phyloP scores from a whole-genome alignment of 2,113 vertebrate genomes.

The Prinia subflava region DNA sequence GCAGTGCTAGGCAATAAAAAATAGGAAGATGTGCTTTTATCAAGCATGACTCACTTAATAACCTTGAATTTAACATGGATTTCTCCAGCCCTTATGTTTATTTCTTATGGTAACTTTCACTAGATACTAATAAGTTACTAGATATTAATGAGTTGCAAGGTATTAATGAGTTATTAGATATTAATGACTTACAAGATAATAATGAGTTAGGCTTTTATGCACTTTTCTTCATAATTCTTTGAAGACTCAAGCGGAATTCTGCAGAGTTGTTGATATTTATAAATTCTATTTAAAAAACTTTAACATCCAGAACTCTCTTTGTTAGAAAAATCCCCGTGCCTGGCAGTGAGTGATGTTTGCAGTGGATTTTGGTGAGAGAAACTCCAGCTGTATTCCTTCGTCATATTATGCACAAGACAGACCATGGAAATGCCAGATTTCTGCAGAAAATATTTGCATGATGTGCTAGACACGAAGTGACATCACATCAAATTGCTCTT shows the following conservation, averaged over 20 bases:
- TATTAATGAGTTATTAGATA: not conserved
- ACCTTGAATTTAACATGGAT: conserved; percentile 1
- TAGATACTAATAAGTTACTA: not conserved
- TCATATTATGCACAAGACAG: not conserved
- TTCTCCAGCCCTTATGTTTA: not conserved
- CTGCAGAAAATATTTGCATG: not conserved
- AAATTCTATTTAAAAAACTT: not conserved
- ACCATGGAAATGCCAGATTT: not conserved
- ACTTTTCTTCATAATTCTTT: not conserved
- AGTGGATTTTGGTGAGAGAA: not conserved
- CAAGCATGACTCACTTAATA: not conserved
- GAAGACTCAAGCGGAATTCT: not conserved
- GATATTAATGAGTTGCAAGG: not conserved
- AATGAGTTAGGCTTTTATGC: not conserved
- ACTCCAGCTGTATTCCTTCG: not conserved
- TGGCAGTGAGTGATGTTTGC: not conserved
- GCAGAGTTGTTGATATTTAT: not conserved
- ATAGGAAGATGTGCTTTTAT: not conserved
- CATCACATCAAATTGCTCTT: not conserved
- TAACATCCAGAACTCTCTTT: not conserved
- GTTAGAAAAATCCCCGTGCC: not conserved
- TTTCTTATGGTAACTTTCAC: not conserved
- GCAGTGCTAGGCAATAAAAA: not conserved
- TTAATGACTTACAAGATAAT: not conserved
- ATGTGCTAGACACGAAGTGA: not conserved